Conservation (phyloP, 2,113 vertebrate genomes). For the Furnarius figulus region DNA sequence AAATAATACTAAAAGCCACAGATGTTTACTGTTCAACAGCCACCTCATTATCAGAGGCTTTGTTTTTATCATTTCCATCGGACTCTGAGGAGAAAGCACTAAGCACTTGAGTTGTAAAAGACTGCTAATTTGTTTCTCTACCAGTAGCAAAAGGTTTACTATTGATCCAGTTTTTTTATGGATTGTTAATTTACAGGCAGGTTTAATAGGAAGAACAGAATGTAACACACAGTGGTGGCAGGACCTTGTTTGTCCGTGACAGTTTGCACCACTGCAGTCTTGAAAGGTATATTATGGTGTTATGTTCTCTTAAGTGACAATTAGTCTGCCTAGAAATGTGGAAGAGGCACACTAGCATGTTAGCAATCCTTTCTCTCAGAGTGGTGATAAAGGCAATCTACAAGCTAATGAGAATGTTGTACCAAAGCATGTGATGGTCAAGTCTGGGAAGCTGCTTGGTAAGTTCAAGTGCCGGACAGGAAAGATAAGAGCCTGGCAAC, state of each 20-base stretch:
- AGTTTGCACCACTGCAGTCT: not conserved
- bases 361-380: not conserved
- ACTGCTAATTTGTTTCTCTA: not conserved
- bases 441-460: not conserved
- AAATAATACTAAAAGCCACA: not conserved
- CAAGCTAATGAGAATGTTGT: not conserved
- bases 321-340: not conserved
- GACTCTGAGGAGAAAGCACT: not conserved
- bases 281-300: not conserved
- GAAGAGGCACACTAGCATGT: not conserved
- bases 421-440: not conserved
- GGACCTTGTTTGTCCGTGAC: not conserved
- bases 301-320: not conserved
- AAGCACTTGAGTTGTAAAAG: not conserved
- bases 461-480: not conserved
- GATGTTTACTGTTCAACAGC: not conserved
- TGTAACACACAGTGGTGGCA: not conserved
- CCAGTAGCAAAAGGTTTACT: not conserved
- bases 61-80: not conserved
- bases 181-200: not conserved
- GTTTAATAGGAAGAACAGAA: not conserved
- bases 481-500: not conserved
- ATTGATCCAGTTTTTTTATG: not conserved
- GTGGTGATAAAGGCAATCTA: not conserved
- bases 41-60: not conserved